Conservation (phyloP, 2,797 vertebrate species). For the Anabacerthia variegaticeps region DNA sequence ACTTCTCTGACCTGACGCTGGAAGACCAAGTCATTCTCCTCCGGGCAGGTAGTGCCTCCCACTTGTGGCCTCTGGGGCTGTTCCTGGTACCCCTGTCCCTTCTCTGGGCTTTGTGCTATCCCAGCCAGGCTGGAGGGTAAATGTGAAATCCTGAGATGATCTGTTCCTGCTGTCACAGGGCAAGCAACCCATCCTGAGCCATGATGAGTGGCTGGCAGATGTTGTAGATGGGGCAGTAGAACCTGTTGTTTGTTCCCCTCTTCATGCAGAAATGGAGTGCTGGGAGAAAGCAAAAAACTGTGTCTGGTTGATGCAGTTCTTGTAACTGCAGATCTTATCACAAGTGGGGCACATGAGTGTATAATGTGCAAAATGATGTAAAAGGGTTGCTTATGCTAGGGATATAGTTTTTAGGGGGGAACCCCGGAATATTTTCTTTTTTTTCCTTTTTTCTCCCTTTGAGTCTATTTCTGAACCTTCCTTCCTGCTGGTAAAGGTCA, state of each 20-base stretch:
- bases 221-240: background rate
- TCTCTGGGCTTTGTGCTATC: background rate
- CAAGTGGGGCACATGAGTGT: background rate
- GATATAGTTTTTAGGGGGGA: background rate
- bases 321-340: background rate
- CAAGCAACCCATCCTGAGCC: accelerated
- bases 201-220: accelerated
- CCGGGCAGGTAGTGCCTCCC: slow-evolving; percentile 83
- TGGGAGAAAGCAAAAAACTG: background rate
- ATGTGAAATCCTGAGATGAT: background rate
- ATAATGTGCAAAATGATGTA: background rate
- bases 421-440: accelerated
- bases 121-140: background rate
- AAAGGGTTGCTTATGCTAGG: background rate
- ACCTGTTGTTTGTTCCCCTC: background rate
- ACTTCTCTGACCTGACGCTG: slow-evolving; percentile 91
- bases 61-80: background rate
- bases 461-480: background rate
- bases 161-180: background rate
- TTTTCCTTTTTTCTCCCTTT: background rate
- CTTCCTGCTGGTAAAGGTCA: background rate
- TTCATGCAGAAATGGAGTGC: background rate
- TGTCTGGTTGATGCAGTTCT: background rate
- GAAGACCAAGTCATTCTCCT: slow-evolving; percentile 97
- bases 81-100: background rate